phyloP scores from a whole-genome alignment of 1,140 invertebrate species.

The Macrobrachium rosenbergii region DNA sequence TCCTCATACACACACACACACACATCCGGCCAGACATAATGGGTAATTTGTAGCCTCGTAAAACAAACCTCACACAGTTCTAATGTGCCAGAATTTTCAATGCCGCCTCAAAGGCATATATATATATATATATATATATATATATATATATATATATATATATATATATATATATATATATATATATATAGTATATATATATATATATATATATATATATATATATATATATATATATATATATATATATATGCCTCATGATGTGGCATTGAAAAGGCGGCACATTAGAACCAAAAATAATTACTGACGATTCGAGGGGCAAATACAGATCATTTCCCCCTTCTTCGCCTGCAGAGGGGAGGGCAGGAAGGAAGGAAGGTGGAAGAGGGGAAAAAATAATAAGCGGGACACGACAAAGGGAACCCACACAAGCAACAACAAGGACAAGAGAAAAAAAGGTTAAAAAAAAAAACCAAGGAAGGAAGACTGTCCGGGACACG shows the following conservation, averaged over 20 bases:
- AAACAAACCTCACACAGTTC: too few species aligned
- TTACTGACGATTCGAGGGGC: too few species aligned
- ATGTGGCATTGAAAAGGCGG: too few species aligned
- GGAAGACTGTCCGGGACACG: too few species aligned
- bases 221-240: conserved; percentile 10
- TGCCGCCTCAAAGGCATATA: too few species aligned
- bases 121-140: conserved; percentile 10
- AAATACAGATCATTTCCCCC: too few species aligned
- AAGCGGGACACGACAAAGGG: background rate
- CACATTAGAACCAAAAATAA: background rate
- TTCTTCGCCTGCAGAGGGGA: background rate
- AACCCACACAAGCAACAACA: background rate
- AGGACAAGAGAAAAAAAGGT: background rate
- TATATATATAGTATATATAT: background rate
- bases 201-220: conserved; percentile 5
- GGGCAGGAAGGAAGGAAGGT: background rate
- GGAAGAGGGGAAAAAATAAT: background rate
- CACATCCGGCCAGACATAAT: too few species aligned
- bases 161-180: conserved; percentile 3
- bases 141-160: background rate
- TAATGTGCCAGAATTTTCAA: too few species aligned
- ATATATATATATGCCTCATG: background rate
- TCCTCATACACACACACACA: too few species aligned
- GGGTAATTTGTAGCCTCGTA: too few species aligned
- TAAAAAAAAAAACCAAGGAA: background rate